phyloP scores from a whole-genome alignment of 2,888 invertebrate genomes.

The Coremacera marginata region DNA sequence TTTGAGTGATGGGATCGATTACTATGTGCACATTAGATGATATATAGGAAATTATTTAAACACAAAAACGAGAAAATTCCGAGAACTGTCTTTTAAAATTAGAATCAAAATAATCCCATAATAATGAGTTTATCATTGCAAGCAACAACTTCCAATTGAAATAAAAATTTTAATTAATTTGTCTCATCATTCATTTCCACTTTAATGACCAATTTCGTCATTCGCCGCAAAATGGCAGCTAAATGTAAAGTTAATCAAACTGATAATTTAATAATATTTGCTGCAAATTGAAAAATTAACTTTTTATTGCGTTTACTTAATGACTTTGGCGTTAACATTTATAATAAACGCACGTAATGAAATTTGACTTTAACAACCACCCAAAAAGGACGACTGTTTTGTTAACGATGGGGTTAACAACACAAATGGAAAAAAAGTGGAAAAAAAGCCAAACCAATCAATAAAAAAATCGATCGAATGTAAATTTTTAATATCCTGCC shows the following conservation, averaged over 20 bases:
- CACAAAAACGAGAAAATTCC: too few relatives aligned
- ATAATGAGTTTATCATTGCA: neutral
- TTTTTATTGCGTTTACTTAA: neutral
- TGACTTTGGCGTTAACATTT: constrained; percentile 39
- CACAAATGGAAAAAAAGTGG: neutral
- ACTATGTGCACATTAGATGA: too few relatives aligned
- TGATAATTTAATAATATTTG: neutral
- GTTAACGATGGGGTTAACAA: neutral
- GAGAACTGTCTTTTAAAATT: too few relatives aligned
- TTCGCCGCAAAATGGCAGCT: neutral
- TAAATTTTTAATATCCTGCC: constrained; percentile 10
- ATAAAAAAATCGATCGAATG: constrained; percentile 5
- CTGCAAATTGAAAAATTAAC: constrained; percentile 7
- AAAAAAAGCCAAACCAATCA: neutral
- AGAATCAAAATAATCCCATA: neutral
- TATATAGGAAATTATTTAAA: too few relatives aligned
- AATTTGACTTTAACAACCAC: neutral
- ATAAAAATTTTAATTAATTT: too few relatives aligned
- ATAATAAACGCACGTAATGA: neutral
- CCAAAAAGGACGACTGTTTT: neutral
- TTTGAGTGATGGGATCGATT: too few relatives aligned
- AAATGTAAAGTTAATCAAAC: neutral
- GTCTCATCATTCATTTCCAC: too few relatives aligned
- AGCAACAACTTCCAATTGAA: too few relatives aligned
- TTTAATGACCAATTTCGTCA: neutral